Conservation (phyloP, 2,888 invertebrate species). For the Spialia ferax region DNA sequence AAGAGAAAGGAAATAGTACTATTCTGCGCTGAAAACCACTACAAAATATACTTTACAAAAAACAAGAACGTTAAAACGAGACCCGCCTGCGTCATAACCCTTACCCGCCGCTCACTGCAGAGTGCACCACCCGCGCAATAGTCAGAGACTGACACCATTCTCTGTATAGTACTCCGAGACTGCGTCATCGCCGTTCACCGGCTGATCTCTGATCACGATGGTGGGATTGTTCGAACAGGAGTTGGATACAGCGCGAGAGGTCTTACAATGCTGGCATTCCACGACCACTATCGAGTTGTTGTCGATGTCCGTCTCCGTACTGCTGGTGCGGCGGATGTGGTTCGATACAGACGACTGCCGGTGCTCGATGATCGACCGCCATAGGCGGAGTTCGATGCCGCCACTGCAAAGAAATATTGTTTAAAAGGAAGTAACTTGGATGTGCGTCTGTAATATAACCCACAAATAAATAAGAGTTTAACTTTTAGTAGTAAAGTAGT, state of each 20-base stretch:
- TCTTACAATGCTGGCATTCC: slow-evolving; percentile 73
- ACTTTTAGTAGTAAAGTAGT: too few species aligned
- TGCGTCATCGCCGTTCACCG: slow-evolving; percentile 64
- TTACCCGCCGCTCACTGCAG: slow-evolving; percentile 63
- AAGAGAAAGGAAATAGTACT: too few species aligned
- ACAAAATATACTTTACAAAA: too few species aligned
- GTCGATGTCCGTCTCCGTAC: slow-evolving; percentile 79
- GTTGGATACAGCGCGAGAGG: slow-evolving; percentile 59
- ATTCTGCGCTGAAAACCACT: too few species aligned
- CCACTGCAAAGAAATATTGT: slow-evolving; percentile 85
- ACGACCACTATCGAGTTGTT: slow-evolving; percentile 79
- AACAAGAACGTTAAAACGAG: slow-evolving; percentile 21
- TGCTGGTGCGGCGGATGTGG: slow-evolving; percentile 70
- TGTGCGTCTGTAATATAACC: too few species aligned
- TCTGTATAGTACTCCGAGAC: slow-evolving; percentile 67
- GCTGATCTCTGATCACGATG: slow-evolving; percentile 68
- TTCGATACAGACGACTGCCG: slow-evolving; percentile 64
- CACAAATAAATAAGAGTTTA: too few species aligned
- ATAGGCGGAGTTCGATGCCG: slow-evolving; percentile 94
- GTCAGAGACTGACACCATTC: slow-evolving; percentile 77
- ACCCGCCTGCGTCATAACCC: slow-evolving; percentile 4
- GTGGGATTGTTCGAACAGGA: slow-evolving; percentile 70
- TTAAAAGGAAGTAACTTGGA: too few species aligned
- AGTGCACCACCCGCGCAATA: slow-evolving; percentile 84
- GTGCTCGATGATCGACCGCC: slow-evolving; percentile 92